Evolutionary conservation across 2,888 invertebrate genomes (phyloP).

Genomic region (Lepidochitona cinerea): DNA sequence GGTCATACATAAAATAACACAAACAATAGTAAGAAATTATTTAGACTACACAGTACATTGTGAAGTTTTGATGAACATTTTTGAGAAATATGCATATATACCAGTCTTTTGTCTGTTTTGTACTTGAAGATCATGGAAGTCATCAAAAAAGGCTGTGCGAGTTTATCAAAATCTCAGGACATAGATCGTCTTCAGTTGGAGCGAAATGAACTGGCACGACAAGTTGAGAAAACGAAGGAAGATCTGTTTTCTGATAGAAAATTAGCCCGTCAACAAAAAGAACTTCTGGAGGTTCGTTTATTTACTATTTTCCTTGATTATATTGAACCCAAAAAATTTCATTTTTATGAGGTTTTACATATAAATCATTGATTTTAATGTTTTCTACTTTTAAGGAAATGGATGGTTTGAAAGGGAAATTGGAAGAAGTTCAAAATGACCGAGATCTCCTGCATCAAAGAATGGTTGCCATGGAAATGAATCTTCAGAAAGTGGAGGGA

Average conservation of each 20-base stretch:
- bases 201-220: conserved; percentile 60
- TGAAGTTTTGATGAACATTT: too few species aligned
- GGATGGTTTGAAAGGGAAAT: conserved; percentile 44
- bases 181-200: conserved; percentile 55
- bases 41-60: too few species aligned
- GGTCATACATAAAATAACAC: too few species aligned
- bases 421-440: conserved; percentile 52
- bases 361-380: neutral
- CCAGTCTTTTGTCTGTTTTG: too few species aligned
- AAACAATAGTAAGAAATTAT: too few species aligned
- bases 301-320: neutral
- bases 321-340: too few species aligned
- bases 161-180: conserved; percentile 37
- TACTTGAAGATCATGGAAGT: too few species aligned
- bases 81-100: too few species aligned
- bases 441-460: conserved; percentile 40
- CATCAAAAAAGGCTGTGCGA: too few species aligned
- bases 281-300: conserved; percentile 55
- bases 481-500: conserved; percentile 48
- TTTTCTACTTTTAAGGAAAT: conserved; percentile 40
- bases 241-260: conserved; percentile 58
- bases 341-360: neutral
- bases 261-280: conserved; percentile 47
- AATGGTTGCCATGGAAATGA: conserved; percentile 43
- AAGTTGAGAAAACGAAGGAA: conserved; percentile 22